Base-by-base conservation (phyloP, 2,797 vertebrate genomes). In the Champsocephalus gunnari region DNA sequence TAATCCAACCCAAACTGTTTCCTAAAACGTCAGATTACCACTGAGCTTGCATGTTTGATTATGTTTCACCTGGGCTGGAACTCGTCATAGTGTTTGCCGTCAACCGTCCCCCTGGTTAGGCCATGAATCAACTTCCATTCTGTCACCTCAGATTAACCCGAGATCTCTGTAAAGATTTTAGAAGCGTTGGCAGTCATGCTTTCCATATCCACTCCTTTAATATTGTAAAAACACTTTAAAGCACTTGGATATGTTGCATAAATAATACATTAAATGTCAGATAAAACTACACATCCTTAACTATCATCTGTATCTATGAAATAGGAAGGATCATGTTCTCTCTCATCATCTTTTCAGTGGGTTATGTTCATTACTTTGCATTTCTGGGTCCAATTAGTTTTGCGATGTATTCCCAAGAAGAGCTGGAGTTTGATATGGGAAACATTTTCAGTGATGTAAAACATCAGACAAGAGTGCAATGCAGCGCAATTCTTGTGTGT, bases 101-200 rank as follows among this genome's bases (percentile, higher is more conserved):
- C 70, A 71, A 48, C 71, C 21, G 12, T 68, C 64, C 54, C 4
- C 65, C 49, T 51, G 55, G 47, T 72, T 59, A 38, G 63, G 45
- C 66, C 66, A 60, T 65, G 49, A 77, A 73, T 70, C n/a, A 71
- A 49, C 48, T 64, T 77, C 55, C 64, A 71, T 16, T 83, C 78
- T 85, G 50, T 79, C 79, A 72, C 71, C 44, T 77, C 45, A 66
- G 41, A 69, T 70, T 72, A 60, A 54, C 77, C 71, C 67, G 71
- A 60, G 6, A 64, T 50, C 71, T 69, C 48, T 76, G 14, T 78
- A 57, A 76, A 79, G 3, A 72, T 79, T 74, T 72, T 32, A 12
- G 45, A 3, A 70, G 49, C 48, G 14, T 38, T 79, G 64, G 61
- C 68, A 73, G 43, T 43, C 69, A 12, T 49, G 47, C 21, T 24